A percentile compares a stretch with the other conserved stretches of the same genome.
These are phyloP conservation scores for Himalopsyche tibetana DNA, from an alignment of 2,888 invertebrate genomes.

Conservation along the genomic window DNA sequence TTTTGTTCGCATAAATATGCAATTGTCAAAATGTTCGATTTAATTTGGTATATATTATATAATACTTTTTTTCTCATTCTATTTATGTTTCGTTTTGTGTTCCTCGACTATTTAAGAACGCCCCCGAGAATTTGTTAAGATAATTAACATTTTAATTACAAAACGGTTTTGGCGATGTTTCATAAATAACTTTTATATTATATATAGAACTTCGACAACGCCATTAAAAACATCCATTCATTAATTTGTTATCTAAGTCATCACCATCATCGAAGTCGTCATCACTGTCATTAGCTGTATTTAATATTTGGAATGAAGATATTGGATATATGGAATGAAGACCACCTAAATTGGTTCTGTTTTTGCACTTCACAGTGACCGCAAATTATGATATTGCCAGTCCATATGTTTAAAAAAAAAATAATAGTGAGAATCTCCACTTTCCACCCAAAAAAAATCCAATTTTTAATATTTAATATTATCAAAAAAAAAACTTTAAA, in stretches of 20 bases:
- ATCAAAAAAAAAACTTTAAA: too few species aligned
- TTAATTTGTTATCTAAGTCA: not conserved
- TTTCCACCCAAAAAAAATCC: too few species aligned
- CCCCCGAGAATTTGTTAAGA: constrained; percentile 48
- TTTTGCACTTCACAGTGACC: too few species aligned
- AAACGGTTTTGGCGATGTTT: constrained; percentile 12
- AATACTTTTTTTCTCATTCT: not conserved
- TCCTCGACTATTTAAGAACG: constrained; percentile 9
- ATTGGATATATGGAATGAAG: too few species aligned
- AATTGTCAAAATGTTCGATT: constrained; percentile 8
- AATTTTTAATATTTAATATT: too few species aligned
- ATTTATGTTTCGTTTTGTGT: not conserved
- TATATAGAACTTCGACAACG: not conserved
- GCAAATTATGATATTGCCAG: too few species aligned
- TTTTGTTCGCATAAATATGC: not conserved
- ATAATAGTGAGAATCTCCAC: too few species aligned
- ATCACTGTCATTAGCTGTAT: not conserved
- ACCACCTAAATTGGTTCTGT: too few species aligned
- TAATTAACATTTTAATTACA: constrained; percentile 61
- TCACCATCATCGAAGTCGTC: not conserved
- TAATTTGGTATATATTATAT: constrained; percentile 17
- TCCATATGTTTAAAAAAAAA: too few species aligned
- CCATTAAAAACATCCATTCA: not conserved
- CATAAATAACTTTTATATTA: not conserved
- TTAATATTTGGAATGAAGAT: too few species aligned